phyloP scores from a whole-genome alignment of 1,140 invertebrate species.

The Zaprionus camerounensis region DNA sequence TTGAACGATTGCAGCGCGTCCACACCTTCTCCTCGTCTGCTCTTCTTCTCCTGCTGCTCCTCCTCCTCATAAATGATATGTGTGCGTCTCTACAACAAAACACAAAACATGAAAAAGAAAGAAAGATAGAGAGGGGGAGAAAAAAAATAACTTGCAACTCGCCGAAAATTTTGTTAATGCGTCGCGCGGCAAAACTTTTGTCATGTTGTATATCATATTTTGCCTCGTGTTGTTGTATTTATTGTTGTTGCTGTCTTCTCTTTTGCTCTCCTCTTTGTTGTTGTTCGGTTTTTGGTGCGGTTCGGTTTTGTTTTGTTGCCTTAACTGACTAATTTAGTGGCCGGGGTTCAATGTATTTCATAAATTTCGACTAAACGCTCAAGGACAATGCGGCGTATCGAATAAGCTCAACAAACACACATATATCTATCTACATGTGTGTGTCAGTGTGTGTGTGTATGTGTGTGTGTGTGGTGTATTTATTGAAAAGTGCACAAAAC shows the following conservation, averaged over 20 bases:
- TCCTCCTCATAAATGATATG: neutral
- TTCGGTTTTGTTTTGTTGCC: conserved; percentile 38
- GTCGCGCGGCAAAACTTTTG: conserved; percentile 73
- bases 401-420: conserved; percentile 27
- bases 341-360: conserved; percentile 78
- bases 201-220: conserved; percentile 60
- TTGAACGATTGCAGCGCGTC: conserved; percentile 32
- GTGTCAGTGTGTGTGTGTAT: neutral
- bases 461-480: neutral
- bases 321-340: conserved; percentile 80
- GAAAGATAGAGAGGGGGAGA: neutral
- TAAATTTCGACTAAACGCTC: conserved; percentile 80
- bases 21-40: neutral
- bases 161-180: conserved; percentile 71
- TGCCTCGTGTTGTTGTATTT: conserved; percentile 29
- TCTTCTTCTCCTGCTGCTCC: neutral
- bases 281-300: conserved; percentile 14
- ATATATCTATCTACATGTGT: neutral
- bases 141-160: conserved; percentile 41
- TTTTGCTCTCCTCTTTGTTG: conserved; percentile 23
- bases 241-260: conserved; percentile 19
- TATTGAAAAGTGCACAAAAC: conserved; percentile 41
- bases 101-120: conserved; percentile 22
- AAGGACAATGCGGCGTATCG: conserved; percentile 69
- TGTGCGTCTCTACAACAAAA: conserved; percentile 22